Evolutionary conservation across 2,888 invertebrate genomes (phyloP).

Genomic region (Parapristionchus giblindavisi): DNA sequence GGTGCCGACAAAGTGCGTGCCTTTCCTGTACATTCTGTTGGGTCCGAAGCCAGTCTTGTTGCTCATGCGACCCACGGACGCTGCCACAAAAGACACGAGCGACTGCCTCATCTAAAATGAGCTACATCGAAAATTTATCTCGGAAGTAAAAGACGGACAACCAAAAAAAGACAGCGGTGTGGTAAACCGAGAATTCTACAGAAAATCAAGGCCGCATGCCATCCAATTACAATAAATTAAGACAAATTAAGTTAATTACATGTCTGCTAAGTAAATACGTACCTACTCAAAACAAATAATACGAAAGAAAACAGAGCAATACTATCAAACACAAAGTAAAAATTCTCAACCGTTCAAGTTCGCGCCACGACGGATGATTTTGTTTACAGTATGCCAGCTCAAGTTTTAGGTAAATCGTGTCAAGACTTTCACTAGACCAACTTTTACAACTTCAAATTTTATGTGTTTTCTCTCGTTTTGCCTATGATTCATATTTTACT

Average conservation of each 20-base stretch:
- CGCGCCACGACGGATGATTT: no score
- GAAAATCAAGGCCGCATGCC: background rate
- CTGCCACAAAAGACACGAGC: conserved; percentile 1
- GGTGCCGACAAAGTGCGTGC: conserved; percentile 68
- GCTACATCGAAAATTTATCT: background rate
- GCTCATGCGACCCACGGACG: conserved; percentile 39
- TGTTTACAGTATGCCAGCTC: background rate
- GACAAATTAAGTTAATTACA: background rate
- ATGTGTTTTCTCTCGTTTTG: background rate
- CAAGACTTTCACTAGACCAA: background rate
- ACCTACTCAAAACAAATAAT: background rate
- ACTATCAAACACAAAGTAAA: background rate
- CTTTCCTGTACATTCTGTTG: conserved; percentile 63
- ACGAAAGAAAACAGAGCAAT: no score
- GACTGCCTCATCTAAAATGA: conserved; percentile 29
- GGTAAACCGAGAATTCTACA: background rate
- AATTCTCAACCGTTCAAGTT: no score
- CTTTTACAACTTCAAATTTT: background rate
- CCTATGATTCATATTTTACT: no score
- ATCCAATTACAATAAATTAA: background rate
- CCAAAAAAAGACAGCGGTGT: background rate
- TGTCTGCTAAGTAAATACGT: background rate
- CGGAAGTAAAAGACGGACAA: background rate
- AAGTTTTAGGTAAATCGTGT: background rate
- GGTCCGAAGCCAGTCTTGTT: conserved; percentile 66